Percentiles rank a stretch among this genome's conserved stretches.
Conservation (phyloP, 2,888 invertebrate species). For the Tanypteryx hageni region DNA sequence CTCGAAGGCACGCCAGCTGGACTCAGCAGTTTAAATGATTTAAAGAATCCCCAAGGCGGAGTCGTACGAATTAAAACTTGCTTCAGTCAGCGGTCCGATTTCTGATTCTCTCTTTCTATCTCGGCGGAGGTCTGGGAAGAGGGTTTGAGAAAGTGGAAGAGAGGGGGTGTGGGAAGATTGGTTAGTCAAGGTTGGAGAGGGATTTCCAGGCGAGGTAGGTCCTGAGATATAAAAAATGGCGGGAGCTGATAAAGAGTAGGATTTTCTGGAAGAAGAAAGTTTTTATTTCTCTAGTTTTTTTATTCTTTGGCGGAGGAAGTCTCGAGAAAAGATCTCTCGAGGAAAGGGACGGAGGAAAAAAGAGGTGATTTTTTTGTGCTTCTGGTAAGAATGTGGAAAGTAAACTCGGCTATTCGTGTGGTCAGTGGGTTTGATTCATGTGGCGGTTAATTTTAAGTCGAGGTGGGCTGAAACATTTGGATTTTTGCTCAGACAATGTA, state of each 20-base stretch:
- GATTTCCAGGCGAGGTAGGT: background rate
- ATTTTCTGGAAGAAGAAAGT: slow-evolving; percentile 31
- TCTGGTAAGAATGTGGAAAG: slow-evolving; percentile 33
- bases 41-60: slow-evolving; percentile 64
- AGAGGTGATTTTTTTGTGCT: background rate
- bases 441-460: background rate
- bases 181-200: background rate
- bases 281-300: slow-evolving; percentile 5
- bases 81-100: slow-evolving; percentile 54
- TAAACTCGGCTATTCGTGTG: background rate
- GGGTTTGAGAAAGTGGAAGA: background rate
- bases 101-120: slow-evolving; percentile 48
- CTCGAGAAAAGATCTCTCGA: slow-evolving; percentile 6
- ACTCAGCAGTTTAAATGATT: slow-evolving; percentile 64
- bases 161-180: background rate
- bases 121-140: background rate
- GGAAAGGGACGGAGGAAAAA: background rate
- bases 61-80: slow-evolving; percentile 60
- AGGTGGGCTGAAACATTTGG: background rate
- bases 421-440: background rate
- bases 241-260: slow-evolving; percentile 39
- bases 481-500: background rate
- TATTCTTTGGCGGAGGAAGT: slow-evolving; percentile 24
- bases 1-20: slow-evolving; percentile 53
- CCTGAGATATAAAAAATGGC: slow-evolving; percentile 37